A percentile compares a stretch with the other conserved stretches of the same genome.
Evolutionary conservation across 2,113 vertebrate genomes (phyloP).

Genomic region (Leptodactylus fuscus): DNA sequence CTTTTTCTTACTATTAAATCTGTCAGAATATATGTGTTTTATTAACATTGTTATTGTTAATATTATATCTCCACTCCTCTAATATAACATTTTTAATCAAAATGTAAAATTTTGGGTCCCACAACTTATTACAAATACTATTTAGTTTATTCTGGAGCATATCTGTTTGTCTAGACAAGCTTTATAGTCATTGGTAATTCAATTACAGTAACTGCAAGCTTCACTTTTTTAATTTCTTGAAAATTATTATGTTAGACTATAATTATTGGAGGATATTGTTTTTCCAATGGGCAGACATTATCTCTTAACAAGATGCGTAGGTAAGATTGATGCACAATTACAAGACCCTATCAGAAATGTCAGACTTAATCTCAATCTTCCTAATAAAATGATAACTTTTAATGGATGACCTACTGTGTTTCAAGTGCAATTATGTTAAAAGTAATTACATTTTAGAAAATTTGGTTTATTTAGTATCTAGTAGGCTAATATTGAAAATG

Average conservation of each 20-base stretch:
- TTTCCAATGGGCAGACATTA: background rate
- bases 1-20: too few species aligned
- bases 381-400: background rate
- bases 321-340: background rate
- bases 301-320: background rate
- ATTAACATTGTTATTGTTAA: too few species aligned
- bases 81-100: too few species aligned
- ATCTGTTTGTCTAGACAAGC: slow-evolving; percentile 14
- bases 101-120: background rate
- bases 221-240: background rate
- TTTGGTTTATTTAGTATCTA: background rate
- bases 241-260: background rate
- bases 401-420: background rate
- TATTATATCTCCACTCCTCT: too few species aligned
- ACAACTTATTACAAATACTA: background rate
- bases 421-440: background rate
- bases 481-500: background rate
- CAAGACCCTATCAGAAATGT: background rate
- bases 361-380: background rate
- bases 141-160: background rate
- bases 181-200: background rate
- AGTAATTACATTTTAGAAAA: background rate
- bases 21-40: too few species aligned
- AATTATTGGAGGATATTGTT: slow-evolving; percentile 5
- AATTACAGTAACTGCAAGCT: background rate